phyloP scores from a whole-genome alignment of 35 echinoderm and acorn worm species.

The Holothuria glaberrima region DNA sequence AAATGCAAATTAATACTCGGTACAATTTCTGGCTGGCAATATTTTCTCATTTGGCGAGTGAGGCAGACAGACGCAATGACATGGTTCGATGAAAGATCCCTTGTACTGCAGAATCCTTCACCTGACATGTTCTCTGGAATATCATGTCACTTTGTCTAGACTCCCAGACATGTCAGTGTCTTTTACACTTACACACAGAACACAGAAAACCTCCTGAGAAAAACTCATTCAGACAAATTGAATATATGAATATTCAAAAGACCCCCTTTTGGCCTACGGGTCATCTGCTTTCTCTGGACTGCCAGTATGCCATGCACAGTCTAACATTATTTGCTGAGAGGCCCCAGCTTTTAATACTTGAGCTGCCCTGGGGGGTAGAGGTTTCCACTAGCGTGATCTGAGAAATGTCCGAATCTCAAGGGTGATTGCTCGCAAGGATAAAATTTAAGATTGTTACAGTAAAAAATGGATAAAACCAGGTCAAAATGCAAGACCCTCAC shows the following conservation, averaged over 20 bases:
- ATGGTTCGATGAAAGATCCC: too few relatives aligned
- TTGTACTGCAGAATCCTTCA: too few relatives aligned
- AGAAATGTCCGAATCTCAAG: constrained; percentile 30
- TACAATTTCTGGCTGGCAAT: too few relatives aligned
- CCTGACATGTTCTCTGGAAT: not conserved
- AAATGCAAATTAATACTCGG: too few relatives aligned
- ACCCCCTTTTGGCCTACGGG: not conserved
- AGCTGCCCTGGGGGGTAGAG: constrained; percentile 20
- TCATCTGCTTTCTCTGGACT: too few relatives aligned
- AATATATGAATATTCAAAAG: constrained; percentile 47
- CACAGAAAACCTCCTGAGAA: not conserved
- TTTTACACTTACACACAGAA: constrained; percentile 8
- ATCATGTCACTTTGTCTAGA: constrained; percentile 31
- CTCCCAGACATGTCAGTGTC: constrained; percentile 1
- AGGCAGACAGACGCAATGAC: too few relatives aligned
- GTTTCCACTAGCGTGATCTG: constrained; percentile 23
- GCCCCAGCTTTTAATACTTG: constrained; percentile 27
- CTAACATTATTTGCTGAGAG: not conserved
- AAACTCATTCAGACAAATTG: constrained; percentile 32
- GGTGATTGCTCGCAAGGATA: constrained; percentile 35
- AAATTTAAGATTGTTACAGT: constrained; percentile 37
- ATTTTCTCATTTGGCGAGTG: too few relatives aligned
- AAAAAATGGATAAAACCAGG: constrained; percentile 38
- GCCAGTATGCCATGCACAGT: too few relatives aligned
- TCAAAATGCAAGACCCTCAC: not conserved